Conservation (phyloP, 2,113 vertebrate species). For the Astur gentilis region DNA sequence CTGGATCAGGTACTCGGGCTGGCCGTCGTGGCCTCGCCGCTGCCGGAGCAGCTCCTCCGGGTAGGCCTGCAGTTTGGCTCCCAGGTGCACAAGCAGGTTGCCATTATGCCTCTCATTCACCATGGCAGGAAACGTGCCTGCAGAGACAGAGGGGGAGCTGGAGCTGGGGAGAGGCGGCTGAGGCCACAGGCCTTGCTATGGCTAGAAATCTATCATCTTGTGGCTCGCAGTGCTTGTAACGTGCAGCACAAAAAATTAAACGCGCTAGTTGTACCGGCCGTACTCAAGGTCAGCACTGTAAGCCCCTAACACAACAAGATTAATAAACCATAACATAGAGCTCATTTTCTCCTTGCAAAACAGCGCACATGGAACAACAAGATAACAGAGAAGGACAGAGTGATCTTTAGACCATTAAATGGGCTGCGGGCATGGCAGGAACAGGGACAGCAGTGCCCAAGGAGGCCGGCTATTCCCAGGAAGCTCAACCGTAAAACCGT, state of each 20-base stretch:
- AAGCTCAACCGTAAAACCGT: neutral
- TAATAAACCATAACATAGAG: fast-evolving
- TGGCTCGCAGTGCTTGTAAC: neutral
- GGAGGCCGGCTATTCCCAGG: neutral
- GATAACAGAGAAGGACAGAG: fast-evolving
- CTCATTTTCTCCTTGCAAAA: neutral
- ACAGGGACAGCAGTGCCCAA: fast-evolving
- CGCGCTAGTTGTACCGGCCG: neutral
- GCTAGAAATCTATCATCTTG: neutral
- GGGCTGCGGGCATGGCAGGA: neutral
- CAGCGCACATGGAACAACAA: neutral
- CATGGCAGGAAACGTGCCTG: conserved; percentile 27
- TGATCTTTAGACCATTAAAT: fast-evolving
- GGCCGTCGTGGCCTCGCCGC: conserved; percentile 80
- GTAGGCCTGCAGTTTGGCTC: neutral
- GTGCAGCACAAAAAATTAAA: neutral
- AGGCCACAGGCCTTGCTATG: neutral
- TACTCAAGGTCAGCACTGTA: neutral
- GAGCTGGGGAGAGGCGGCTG: neutral
- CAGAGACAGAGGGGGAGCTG: neutral
- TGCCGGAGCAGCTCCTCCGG: conserved; percentile 83
- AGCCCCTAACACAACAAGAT: neutral
- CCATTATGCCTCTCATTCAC: conserved; percentile 36
- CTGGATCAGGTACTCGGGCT: conserved; percentile 83
- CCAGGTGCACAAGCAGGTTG: conserved; percentile 84